Base-by-base conservation (phyloP, 2,113 vertebrate species). In the Indri indri region DNA sequence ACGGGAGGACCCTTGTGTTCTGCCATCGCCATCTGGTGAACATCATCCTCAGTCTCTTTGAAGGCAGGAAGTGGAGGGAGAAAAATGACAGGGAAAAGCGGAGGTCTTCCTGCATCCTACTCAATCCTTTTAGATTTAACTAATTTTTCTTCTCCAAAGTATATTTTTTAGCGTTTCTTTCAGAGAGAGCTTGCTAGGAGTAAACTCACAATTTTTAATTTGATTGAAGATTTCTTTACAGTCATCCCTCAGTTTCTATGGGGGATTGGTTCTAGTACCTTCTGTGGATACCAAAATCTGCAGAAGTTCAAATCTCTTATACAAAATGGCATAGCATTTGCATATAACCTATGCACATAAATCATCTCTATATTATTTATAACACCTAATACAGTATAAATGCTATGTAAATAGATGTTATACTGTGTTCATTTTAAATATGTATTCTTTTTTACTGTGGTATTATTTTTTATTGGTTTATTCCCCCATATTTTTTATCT, bases 41-140 rank as follows among this genome's bases (percentile, higher is more conserved):
- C 4, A 0, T 22, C 65, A n/a, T 12, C 57, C 0, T 16, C 25
- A 1, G 45, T 2, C 52, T n/a, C 20, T 40, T 59, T 45, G 18
- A 16, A 73, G 20, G 11, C 0, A 9, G 5, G 34, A 47, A 20
- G 40, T 4, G 6, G 12, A 14, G 50, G 50, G 0, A 27, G 74
- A 17, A 50, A 47, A 22, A 18, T 0, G 1, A 16, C 23, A 2
- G 32, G 52, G 6, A 3, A 32, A 54, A 13, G 17, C 42, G 34
- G 14, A 37, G 23, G 18, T 1, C 16, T 42, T 45, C 45, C 40
- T 18, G 32, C 5, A 5, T 27, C 71, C 30, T 12, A 22, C 18
- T 59, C 34, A n/a, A 40, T 54, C 25, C 42, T 37, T 66, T 71
- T 2, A 73, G 25, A 47, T 10, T 61, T 47, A 66, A 5, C 16